phyloP scores from a whole-genome alignment of 2,113 vertebrate genomes.

The Platichthys flesus region DNA sequence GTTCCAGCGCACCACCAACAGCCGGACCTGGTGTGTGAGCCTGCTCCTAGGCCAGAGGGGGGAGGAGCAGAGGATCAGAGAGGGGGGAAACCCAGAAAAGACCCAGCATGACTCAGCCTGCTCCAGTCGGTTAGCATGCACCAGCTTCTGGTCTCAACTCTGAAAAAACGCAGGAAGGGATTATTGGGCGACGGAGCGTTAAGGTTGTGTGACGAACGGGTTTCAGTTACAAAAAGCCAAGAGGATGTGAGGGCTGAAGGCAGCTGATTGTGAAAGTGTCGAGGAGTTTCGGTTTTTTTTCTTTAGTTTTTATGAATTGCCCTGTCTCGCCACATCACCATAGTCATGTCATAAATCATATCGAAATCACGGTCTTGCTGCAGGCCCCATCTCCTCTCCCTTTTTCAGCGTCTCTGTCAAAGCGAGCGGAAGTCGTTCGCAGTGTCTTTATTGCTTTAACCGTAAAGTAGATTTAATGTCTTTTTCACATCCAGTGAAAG shows the following conservation, averaged over 20 bases:
- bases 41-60: constrained; percentile 65
- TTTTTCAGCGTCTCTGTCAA: constrained; percentile 2
- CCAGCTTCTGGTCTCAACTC: constrained; percentile 40
- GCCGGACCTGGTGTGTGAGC: constrained; percentile 66
- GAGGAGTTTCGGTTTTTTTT: neutral
- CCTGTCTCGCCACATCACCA: constrained; percentile 12
- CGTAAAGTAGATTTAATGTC: constrained; percentile 2
- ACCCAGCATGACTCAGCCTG: constrained; percentile 76
- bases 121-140: constrained; percentile 53
- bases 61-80: constrained; percentile 76
- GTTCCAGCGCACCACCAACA: constrained; percentile 77
- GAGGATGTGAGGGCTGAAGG: neutral
- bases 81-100: constrained; percentile 69
- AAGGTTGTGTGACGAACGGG: neutral
- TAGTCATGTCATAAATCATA: constrained; percentile 5
- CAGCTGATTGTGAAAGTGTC: constrained; percentile 6
- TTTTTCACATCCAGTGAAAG: neutral
- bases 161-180: constrained; percentile 17
- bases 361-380: constrained; percentile 17
- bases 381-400: constrained; percentile 3
- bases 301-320: constrained; percentile 10
- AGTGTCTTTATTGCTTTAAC: constrained; percentile 3
- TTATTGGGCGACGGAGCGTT: constrained; percentile 9
- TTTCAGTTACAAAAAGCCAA: neutral
- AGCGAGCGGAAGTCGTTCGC: neutral